These are phyloP conservation scores for Pavo muticus DNA, from an alignment of 2,113 vertebrate species.

Conservation along the genomic window DNA sequence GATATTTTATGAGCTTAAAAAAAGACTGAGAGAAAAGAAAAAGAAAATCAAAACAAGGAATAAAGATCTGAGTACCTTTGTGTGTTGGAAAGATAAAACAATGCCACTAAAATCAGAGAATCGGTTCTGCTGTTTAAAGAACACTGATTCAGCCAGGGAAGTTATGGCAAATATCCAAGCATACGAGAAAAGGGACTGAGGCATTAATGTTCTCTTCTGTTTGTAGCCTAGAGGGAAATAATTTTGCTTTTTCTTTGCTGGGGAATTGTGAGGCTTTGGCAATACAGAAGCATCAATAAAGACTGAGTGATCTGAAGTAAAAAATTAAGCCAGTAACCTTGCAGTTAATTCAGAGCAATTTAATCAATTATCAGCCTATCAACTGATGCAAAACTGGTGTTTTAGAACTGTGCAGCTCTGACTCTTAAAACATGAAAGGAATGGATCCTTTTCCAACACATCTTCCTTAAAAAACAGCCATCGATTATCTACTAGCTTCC, in stretches of 20 bases:
- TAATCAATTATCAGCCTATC: slow-evolving; percentile 36
- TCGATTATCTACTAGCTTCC: background rate
- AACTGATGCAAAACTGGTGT: background rate
- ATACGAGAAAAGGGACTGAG: background rate
- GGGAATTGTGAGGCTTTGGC: slow-evolving; percentile 33
- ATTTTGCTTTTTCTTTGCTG: slow-evolving; percentile 32
- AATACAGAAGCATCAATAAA: slow-evolving; percentile 33
- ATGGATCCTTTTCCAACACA: background rate
- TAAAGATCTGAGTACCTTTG: slow-evolving; percentile 8
- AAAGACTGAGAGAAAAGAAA: background rate
- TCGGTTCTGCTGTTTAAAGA: slow-evolving; percentile 67
- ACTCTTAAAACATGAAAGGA: background rate
- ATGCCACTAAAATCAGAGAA: slow-evolving; percentile 56
- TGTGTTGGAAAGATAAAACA: slow-evolving; percentile 62
- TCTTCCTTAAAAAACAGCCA: background rate
- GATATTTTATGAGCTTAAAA: background rate
- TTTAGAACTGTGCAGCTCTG: background rate
- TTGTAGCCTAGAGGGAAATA: slow-evolving; percentile 46
- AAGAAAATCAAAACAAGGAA: background rate
- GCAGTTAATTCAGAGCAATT: slow-evolving; percentile 33
- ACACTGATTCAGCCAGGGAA: slow-evolving; percentile 58
- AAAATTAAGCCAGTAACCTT: slow-evolving; percentile 36
- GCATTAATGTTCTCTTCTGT: slow-evolving; percentile 7
- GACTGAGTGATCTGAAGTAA: slow-evolving; percentile 13
- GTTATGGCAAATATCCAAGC: slow-evolving; percentile 45